Evolutionary conservation across 2,888 invertebrate species (phyloP).

Genomic region (Troides aeacus): DNA sequence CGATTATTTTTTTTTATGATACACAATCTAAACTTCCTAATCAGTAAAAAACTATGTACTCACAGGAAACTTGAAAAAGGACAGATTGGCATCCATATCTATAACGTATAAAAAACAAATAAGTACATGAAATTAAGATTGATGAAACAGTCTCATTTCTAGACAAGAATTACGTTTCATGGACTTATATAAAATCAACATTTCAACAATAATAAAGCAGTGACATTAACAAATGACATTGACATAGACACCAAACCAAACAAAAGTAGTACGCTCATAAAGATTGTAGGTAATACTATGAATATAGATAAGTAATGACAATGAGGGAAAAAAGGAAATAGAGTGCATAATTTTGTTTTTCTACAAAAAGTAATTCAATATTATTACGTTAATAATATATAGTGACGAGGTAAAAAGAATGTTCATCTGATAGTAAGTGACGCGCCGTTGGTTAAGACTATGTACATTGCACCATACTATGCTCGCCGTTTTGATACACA

Average conservation of each 20-base stretch:
- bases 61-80: conserved; percentile 68
- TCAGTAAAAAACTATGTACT: conserved; percentile 11
- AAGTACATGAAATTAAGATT: neutral
- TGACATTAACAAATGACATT: conserved; percentile 1
- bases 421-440: no score
- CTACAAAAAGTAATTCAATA: neutral
- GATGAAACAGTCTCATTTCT: neutral
- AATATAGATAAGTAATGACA: conserved; percentile 1
- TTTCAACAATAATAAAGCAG: neutral
- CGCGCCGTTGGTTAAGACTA: no score
- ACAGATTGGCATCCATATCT: conserved; percentile 45
- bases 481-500: no score
- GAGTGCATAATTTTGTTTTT: neutral
- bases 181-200: neutral
- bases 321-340: neutral
- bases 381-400: no score
- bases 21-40: neutral
- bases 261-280: neutral
- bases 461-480: no score
- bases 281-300: neutral
- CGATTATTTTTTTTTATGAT: neutral
- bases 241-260: conserved; percentile 1
- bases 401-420: no score
- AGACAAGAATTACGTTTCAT: neutral
- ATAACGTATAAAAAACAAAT: neutral